Evolutionary conservation across 2,888 invertebrate genomes (phyloP).

Genomic region (Chymomyza fuscimana): DNA sequence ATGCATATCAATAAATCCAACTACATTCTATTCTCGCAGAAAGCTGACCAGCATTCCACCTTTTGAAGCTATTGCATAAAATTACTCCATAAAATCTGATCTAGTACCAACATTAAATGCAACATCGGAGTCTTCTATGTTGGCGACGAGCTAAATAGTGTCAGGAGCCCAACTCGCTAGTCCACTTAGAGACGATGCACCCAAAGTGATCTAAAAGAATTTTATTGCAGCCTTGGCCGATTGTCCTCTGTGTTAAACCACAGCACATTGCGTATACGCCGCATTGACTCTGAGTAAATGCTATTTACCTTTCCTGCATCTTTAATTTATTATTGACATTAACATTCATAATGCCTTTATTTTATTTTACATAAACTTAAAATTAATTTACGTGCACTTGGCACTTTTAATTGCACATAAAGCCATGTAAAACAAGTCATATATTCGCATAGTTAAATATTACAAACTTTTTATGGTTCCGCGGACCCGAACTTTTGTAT

Average conservation of each 20-base stretch:
- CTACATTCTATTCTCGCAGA: no score
- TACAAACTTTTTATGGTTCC: conserved; percentile 32
- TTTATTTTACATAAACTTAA: conserved; percentile 26
- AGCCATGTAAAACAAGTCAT: conserved; percentile 49
- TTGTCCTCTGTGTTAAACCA: background rate
- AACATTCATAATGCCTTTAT: background rate
- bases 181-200: no score
- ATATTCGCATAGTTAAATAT: conserved; percentile 59
- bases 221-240: no score
- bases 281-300: background rate
- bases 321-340: background rate
- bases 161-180: no score
- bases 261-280: background rate
- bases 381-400: conserved; percentile 68
- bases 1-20: no score
- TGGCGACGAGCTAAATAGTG: no score
- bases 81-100: no score
- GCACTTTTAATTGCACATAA: conserved; percentile 67
- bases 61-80: no score
- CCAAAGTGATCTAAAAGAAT: no score
- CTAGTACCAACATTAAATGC: no score
- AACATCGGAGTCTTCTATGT: no score
- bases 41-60: no score
- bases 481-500: background rate
- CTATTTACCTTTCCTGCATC: background rate